These are phyloP conservation scores for Macrosoma leucophasiata DNA, from an alignment of 2,888 invertebrate species.

Conservation along the genomic window DNA sequence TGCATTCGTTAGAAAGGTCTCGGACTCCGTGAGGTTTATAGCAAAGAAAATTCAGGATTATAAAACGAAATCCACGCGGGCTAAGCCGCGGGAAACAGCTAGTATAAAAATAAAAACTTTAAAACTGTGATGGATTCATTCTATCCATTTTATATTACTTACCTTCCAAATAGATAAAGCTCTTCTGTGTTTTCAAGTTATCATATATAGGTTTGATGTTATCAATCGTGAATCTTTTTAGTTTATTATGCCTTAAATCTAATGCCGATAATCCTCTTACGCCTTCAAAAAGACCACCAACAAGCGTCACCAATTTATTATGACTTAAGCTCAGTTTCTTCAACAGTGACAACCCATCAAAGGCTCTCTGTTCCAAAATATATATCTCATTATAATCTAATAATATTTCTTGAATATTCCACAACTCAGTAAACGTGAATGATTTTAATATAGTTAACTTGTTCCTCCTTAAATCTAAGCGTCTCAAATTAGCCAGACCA, in stretches of 20 bases:
- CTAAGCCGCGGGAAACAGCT: no score
- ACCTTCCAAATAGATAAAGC: conserved; percentile 86
- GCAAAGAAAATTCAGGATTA: no score
- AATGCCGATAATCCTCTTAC: conserved; percentile 82
- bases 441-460: conserved; percentile 84
- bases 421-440: conserved; percentile 85
- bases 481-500: conserved; percentile 82
- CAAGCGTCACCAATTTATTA: conserved; percentile 83
- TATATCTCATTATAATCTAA: conserved; percentile 82
- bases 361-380: conserved; percentile 84
- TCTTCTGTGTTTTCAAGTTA: conserved; percentile 83
- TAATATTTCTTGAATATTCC: conserved; percentile 81
- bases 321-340: conserved; percentile 83
- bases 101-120: no score
- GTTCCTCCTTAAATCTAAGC: conserved; percentile 84
- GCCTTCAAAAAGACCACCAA: conserved; percentile 81
- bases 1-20: no score
- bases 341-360: conserved; percentile 84
- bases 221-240: conserved; percentile 84
- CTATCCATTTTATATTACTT: no score
- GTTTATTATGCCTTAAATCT: conserved; percentile 84
- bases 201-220: conserved; percentile 84
- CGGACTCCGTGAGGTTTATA: no score
- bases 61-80: no score
- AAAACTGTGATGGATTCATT: no score